Evolutionary conservation across 2,113 vertebrate genomes (phyloP).

Genomic region (Onychorhynchus coronatus): DNA sequence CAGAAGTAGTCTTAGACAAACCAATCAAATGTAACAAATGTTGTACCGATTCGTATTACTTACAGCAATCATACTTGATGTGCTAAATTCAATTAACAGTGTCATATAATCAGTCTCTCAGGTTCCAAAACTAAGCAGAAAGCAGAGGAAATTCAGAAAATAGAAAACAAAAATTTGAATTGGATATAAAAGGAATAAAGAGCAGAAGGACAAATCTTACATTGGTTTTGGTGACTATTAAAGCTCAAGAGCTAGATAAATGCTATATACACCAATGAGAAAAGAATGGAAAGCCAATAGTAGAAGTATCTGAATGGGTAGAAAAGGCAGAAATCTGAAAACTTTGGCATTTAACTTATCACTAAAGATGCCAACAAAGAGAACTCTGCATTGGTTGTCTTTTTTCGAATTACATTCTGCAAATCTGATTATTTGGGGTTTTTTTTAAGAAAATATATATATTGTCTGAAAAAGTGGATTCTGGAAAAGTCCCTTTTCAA

Average conservation of each 20-base stretch:
- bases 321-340: not conserved
- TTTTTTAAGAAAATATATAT: not conserved
- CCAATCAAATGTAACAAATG: not conserved
- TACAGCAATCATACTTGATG: not conserved
- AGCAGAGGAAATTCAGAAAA: not conserved
- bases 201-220: not conserved
- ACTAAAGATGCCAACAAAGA: not conserved
- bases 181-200: not conserved
- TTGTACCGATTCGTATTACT: accelerated
- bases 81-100: not conserved
- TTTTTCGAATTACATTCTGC: not conserved
- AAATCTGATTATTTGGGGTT: not conserved
- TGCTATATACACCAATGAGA: not conserved
- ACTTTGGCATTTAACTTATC: not conserved
- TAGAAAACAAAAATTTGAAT: not conserved
- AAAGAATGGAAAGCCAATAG: not conserved
- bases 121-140: not conserved
- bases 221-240: not conserved
- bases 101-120: not conserved
- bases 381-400: not conserved
- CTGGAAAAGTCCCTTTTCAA: not conserved
- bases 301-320: not conserved
- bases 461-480: not conserved
- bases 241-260: not conserved
- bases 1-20: not conserved